Percentiles rank a stretch among this genome's conserved stretches.
phyloP scores from a whole-genome alignment of 2,888 invertebrate species.

The Eurytoma adleriae region DNA sequence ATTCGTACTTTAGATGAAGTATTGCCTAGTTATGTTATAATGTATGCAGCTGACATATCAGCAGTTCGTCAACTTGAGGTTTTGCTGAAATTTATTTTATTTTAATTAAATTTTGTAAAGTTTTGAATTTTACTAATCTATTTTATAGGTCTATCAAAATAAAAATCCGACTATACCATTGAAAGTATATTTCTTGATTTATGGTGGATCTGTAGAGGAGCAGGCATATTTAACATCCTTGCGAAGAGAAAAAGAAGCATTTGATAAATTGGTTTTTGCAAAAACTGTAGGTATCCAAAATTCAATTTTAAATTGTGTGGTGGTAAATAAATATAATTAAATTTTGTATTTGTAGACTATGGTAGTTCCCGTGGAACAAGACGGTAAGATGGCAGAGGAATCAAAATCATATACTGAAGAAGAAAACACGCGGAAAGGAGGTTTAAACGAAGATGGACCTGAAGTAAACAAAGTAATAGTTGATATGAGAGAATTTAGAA shows the following conservation, averaged over 20 bases:
- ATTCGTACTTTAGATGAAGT: constrained; percentile 83
- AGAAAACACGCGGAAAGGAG: constrained; percentile 83
- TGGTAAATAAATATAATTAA: constrained; percentile 10
- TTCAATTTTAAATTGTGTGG: constrained; percentile 15
- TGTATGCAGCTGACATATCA: constrained; percentile 93
- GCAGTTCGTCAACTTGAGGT: constrained; percentile 94
- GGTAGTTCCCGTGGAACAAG: constrained; percentile 92
- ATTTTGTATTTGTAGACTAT: constrained; percentile 80
- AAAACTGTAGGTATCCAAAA: constrained; percentile 86
- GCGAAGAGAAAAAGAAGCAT: constrained; percentile 94
- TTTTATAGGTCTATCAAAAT: constrained; percentile 80
- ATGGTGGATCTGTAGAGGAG: constrained; percentile 96
- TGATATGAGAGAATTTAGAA: constrained; percentile 98
- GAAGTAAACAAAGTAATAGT: constrained; percentile 83
- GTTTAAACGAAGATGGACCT: constrained; percentile 70
- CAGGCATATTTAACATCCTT: constrained; percentile 95
- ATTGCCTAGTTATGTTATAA: constrained; percentile 88
- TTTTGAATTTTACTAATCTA: not conserved
- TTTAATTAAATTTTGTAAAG: not conserved
- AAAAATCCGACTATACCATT: constrained; percentile 76
- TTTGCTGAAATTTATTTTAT: constrained; percentile 25
- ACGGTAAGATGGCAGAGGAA: constrained; percentile 82
- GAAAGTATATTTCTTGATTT: constrained; percentile 92
- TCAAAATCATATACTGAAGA: constrained; percentile 66
- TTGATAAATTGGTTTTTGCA: constrained; percentile 93